Conservation (phyloP, 2,888 invertebrate genomes). For the Deilephila porcellus region DNA sequence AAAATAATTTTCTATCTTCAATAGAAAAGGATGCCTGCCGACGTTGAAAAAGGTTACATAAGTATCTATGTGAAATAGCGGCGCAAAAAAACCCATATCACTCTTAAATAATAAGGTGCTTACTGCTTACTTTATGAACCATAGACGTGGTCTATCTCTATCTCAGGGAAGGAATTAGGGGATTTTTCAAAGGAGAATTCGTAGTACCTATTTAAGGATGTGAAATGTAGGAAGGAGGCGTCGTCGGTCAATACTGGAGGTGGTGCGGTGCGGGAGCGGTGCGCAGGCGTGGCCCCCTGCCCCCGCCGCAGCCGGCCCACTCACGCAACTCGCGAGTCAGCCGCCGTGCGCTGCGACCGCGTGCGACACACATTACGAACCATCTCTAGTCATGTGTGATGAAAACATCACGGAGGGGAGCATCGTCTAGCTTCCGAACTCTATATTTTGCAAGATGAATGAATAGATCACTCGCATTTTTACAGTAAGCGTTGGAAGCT, state of each 20-base stretch:
- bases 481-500: slow-evolving; percentile 47
- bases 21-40: background rate
- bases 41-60: slow-evolving; percentile 13
- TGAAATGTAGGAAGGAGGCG: slow-evolving; percentile 83
- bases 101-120: slow-evolving; percentile 50
- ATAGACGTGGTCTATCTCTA: slow-evolving; percentile 76
- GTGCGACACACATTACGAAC: slow-evolving; percentile 66
- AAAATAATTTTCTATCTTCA: background rate
- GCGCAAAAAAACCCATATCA: slow-evolving; percentile 35
- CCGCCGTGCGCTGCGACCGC: slow-evolving; percentile 81
- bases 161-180: slow-evolving; percentile 71
- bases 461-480: slow-evolving; percentile 55
- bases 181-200: slow-evolving; percentile 81
- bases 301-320: slow-evolving; percentile 65
- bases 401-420: slow-evolving; percentile 78
- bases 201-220: slow-evolving; percentile 82
- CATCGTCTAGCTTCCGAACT: slow-evolving; percentile 63
- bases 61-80: background rate
- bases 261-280: slow-evolving; percentile 76
- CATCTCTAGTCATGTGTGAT: slow-evolving; percentile 78
- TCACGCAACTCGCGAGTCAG: slow-evolving; percentile 82
- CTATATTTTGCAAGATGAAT: slow-evolving; percentile 62
- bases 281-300: slow-evolving; percentile 76
- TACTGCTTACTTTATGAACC: slow-evolving; percentile 55
- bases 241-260: slow-evolving; percentile 84